Base-by-base conservation (phyloP, 2,797 vertebrate genomes). In the Helarctos malayanus region DNA sequence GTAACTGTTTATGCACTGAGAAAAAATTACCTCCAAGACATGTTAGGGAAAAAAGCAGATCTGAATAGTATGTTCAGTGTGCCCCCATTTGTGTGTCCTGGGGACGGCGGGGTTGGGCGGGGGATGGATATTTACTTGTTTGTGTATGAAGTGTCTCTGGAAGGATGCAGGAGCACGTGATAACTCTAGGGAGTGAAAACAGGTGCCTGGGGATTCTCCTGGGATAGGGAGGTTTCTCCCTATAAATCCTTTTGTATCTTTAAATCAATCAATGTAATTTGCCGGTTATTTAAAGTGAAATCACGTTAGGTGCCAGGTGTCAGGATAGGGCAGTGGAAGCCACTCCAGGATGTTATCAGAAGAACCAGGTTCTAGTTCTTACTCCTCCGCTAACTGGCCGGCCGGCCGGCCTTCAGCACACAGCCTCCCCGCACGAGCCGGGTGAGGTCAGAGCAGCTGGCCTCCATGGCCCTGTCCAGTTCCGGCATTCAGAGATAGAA, bases 231-330 rank as follows among this genome's bases (percentile, higher is more conserved):
- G 23, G 56, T 15, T 89, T 73, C 65, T 89, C 47, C 71, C 15
- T 85, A 9, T 80, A 56, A 88, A 92, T 56, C 52, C 23, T 80
- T 61, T 23, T 54, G 27, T 57, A 23, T 5, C 7, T 73, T 89
- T 59, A 73, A 61, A n/a, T 61, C 57, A 82, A 69, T 89, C 75
- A 76, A 27, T 86, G 76, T 59, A 86, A 69, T 68, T 89, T 84
- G 3, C 47, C 84, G 45, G 14, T 73, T 83, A 75, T 81, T 93
- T 94, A 54, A 81, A 56, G 73, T 59, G 4, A 80, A 93, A 19
- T 87, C 71, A 68, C 19, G 68, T 91, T 71, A 94, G 9, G 45
- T 91, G 7, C 32, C 49, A 27, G 25, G 19, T 85, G 19, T 91
- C 29, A 25, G 19, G n/a, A 89, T 19, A 49, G 73, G 49, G 87